Base-by-base conservation (phyloP, 23 tunicate species). In the Halocynthia roretzi region DNA sequence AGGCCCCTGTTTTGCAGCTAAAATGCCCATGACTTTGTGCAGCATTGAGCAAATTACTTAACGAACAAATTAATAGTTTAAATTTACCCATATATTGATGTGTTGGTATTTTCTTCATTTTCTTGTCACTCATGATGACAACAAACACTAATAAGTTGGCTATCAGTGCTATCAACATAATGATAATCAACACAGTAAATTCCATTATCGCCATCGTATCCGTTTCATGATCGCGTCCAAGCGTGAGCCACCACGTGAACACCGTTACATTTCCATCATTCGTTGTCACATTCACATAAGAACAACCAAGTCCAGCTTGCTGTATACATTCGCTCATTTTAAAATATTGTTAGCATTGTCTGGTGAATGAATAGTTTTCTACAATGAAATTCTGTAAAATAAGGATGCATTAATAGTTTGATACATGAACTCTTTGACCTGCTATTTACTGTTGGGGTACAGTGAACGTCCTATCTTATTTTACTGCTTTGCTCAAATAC, bases 161-260 rank as follows among this genome's bases (percentile, higher is more conserved):
- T 7, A 81, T 71, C 48, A 81, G 50, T 19, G 70, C 78, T 48
- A 71, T 17, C 9, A 71, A 5, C 18, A 67, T 53, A 7, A 71
- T 60, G 12, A 81, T 71, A 10, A 69, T 23, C 67, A 81, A 50
- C 8, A 81, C 69, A 8, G 68, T 48, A 71, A 60, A 70, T 48
- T 81, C 78, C 58, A 71, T 0, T 23, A 18, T 54, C 9, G 67
- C 14, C 31, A 18, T 40, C 0, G 7, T 51, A 51, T 19, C 52
- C 10, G 49, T 51, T 54, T 56, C 40, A 6, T 62, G 85, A 72
- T 31, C 18, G 31, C 52, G 64, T 31, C 58, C 67, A 17, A 81
- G 19, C 55, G 76, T 51, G 78, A 81, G 54, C 67, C 76, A 81
- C 85, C 85, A 81, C 60, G 85, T 81, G 53, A 81, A 81, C 20